Conservation (phyloP, 2,113 vertebrate species). For the Cygnus atratus region DNA sequence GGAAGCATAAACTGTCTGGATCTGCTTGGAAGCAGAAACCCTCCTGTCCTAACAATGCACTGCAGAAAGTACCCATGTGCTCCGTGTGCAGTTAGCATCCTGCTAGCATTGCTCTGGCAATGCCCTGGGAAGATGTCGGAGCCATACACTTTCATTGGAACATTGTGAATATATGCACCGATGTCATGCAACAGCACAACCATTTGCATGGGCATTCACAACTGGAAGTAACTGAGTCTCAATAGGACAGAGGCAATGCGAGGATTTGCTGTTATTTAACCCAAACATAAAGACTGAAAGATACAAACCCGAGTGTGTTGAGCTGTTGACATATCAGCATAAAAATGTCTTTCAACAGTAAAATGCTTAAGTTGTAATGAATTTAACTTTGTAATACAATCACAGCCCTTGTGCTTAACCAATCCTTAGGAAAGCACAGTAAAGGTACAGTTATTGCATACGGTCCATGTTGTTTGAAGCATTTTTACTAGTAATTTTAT, state of each 20-base stretch:
- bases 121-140: neutral
- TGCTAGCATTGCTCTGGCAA: fast-evolving
- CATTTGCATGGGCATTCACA: neutral
- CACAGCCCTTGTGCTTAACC: neutral
- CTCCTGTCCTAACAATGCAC: neutral
- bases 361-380: neutral
- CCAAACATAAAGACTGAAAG: neutral
- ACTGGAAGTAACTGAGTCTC: neutral
- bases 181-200: neutral
- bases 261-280: neutral
- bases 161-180: fast-evolving
- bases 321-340: neutral
- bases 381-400: neutral
- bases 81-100: neutral
- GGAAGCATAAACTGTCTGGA: neutral
- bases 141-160: neutral
- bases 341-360: neutral
- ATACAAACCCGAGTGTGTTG: neutral
- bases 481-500: neutral
- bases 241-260: neutral
- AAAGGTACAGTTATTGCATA: neutral
- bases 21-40: neutral
- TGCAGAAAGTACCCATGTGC: fast-evolving
- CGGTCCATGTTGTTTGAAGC: neutral
- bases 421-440: neutral